Conservation (phyloP, 2,113 vertebrate species). For the Craseonycteris thonglongyai region DNA sequence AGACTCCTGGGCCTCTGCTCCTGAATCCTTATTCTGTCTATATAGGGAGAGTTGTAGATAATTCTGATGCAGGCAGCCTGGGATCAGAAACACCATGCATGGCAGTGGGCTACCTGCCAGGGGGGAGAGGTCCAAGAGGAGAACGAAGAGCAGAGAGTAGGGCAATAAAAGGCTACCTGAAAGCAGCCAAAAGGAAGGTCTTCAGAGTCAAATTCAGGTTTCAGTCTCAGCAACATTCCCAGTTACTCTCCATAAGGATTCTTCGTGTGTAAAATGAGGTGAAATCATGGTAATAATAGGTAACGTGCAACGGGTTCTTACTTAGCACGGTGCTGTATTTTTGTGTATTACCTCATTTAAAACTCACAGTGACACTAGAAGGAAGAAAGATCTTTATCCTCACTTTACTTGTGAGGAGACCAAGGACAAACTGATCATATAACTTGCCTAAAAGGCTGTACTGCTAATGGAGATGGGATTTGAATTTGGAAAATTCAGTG, state of each 20-base stretch:
- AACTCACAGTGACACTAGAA: neutral
- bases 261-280: neutral
- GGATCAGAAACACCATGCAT: neutral
- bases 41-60: neutral
- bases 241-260: neutral
- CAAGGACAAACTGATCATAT: neutral
- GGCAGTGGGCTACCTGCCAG: neutral
- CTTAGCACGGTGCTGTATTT: neutral
- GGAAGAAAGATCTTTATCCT: neutral
- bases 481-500: neutral
- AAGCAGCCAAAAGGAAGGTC: neutral
- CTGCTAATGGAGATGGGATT: neutral
- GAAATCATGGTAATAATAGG: neutral
- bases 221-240: neutral
- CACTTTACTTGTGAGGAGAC: conserved; percentile 41
- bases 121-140: neutral
- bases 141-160: neutral
- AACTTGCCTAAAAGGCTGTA: neutral
- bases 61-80: neutral
- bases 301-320: neutral
- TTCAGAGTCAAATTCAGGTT: neutral
- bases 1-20: neutral
- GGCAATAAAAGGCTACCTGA: neutral
- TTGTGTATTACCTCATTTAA: neutral
- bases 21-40: neutral